Evolutionary conservation across 1,140 invertebrate genomes (phyloP), one percentile per base, ranked within the genome.

Genomic region (Brachionus koreanus): DNA sequence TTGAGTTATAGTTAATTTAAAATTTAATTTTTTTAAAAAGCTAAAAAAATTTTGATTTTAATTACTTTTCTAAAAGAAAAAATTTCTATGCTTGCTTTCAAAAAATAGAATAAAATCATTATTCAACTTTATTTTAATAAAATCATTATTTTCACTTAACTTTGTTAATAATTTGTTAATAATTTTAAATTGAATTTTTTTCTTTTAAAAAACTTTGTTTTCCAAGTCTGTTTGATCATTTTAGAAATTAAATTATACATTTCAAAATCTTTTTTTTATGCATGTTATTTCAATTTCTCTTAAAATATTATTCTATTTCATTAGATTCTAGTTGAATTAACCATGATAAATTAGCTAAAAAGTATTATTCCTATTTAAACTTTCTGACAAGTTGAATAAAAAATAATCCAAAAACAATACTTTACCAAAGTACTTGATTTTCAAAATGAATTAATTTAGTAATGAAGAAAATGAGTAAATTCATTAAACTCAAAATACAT

Each of bases 181-280:
- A 37, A 65, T 65, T 65, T 65, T 33, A 65, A 65, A 2, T 65
- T 65, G 16, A 57, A 57, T 57, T 57, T 57, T 57, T 57, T 57
- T 57, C 19, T 1, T 57, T 19, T 19, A 2, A 29, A 29, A 57
- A 57, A 23, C 49, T 19, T 57, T 57, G 19, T 57, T 57, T 57
- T 25, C 49, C 6, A 19, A 23, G 49, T 5, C 19, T 57, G n/a
- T 57, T 9, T 57, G 49, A 57, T 57, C 5, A 57, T 57, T 57
- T 19, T 57, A 57, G n/a, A 57, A 57, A 57, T 57, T 57, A 57
- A 57, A 57, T 57, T 23, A 57, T 57, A 57, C 49, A 57, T 25
- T 57, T 57, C 29, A 57, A 57, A 19, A 19, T 25, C 19, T 49
- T 49, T 49, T 16, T 49, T 49, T 49, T 57, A 2, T 23, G 2